Base-by-base conservation (phyloP, 2,113 vertebrate species). In the Nerophis ophidion region DNA sequence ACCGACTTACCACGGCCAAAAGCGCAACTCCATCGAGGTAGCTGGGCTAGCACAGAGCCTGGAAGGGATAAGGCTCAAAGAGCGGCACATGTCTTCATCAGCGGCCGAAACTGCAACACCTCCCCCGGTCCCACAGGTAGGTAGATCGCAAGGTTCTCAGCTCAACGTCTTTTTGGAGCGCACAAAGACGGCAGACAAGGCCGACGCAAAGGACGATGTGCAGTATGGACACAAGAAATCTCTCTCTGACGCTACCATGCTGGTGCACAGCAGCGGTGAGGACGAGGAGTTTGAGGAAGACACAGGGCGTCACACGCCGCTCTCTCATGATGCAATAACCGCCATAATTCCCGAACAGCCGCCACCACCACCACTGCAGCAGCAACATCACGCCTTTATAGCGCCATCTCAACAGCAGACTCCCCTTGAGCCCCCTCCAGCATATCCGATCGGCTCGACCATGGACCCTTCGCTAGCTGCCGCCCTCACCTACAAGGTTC, bases 221-320 rank as follows among this genome's bases (percentile, higher is more conserved):
- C 87, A 84, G 6, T 95, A 91, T 0, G 92, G 92, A 34, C 97
- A 99, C 76, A 94, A 94, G 70, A 98, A 98, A 72, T 97, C 94
- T 0, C 91, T 96, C 7, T 98, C 96, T 0, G 93, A 99, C 12
- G 97, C 97, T 70, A 98, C 96, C 55, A 96, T 99, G 97, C 88
- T 99, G 68, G 93, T 99, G 56, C 97, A 98, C 77, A 98, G 97
- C 66, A 99, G 97, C 0, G 95, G 93, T 7, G 96, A 99, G 46
- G 95, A 99, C 12, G 95, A 99, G 52, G 95, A 95, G 65, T 92
- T 93, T 49, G 95, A 95, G 55, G 93, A 94, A 0, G 90, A 92
- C 1, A 62, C 72, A 4, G 88, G 86, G 4, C 67, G 88, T 4
- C 80, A 70, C 63, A 83, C 87, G 3, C 79, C 84, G 0, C 89